Base-by-base conservation (phyloP, 2,113 vertebrate species). In the Psephotus haematonotus region DNA sequence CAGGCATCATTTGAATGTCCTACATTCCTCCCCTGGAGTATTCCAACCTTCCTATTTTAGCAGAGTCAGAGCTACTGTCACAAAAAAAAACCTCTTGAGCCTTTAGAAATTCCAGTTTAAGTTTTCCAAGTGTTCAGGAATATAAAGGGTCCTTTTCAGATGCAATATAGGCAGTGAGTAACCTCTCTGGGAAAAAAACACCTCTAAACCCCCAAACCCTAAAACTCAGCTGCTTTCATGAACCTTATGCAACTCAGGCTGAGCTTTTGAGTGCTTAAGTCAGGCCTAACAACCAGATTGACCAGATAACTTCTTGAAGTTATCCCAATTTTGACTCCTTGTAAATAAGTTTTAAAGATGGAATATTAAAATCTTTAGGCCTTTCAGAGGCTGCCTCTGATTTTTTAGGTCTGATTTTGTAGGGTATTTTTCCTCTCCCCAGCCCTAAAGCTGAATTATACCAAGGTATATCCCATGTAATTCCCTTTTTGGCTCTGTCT, bases 401-500 rank as follows among this genome's bases (percentile, higher is more conserved):
- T 33, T 63, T 23, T 59, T 69, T 59, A 24, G 33, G 57, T 59
- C 57, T 35, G 33, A 35, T 59, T 35, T 59, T 35, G n/a, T 23
- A 35, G 57, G 22, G 3, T 39, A 24, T 29, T 35, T 49, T 39
- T 37, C 44, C 62, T 46, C 13, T 76, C 43, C 25, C 23, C 22
- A 74, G 33, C 71, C 71, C 65, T 60, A 88, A 93, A 86, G 70
- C 88, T 69, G 86, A 84, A 81, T 96, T 91, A 88, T 92, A 83
- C 6, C 53, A 44, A 55, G 43, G 83, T 91, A 67, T 94, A 96
- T 94, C 86, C 88, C 64, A 33, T 70, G 72, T 95, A 95, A 97
- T 96, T 95, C 95, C 80, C 52, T 89, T 75, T 43, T 80, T 92
- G 82, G 49, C 86, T 68, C 78, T 92, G 7, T 81, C 88, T 97